Percentiles rank a stretch among this genome's conserved stretches.
Conservation (phyloP, 2,797 vertebrate species). For the Alosa sapidissima region DNA sequence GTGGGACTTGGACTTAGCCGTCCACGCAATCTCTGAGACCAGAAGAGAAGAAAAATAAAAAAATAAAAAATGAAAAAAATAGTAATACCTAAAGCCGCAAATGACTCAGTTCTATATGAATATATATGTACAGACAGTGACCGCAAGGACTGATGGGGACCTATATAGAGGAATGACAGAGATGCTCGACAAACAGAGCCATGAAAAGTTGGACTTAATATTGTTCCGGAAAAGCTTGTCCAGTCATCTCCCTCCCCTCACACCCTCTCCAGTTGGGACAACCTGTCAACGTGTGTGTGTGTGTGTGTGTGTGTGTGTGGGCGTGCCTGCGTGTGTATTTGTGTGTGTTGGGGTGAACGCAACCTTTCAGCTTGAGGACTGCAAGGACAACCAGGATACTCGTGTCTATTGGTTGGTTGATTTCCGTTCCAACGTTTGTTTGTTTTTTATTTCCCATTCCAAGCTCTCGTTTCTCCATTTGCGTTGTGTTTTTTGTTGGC, state of each 20-base stretch:
- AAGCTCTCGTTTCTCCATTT: background rate
- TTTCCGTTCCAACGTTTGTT: background rate
- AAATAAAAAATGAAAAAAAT: background rate
- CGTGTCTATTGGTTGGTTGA: background rate
- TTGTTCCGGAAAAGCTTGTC: background rate
- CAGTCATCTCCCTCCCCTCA: background rate
- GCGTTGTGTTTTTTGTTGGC: background rate
- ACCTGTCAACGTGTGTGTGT: background rate
- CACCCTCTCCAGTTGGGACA: background rate
- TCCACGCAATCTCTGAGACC: constrained; percentile 66
- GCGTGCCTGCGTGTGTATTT: background rate
- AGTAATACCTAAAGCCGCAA: constrained; percentile 40
- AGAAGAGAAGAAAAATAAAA: constrained; percentile 63
- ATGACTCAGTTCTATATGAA: constrained; percentile 72
- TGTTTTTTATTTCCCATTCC: background rate
- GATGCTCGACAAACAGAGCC: background rate
- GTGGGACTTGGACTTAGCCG: constrained; percentile 62
- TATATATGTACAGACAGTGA: constrained; percentile 77
- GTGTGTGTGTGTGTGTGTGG: background rate
- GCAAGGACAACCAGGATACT: constrained; percentile 2
- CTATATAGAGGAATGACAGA: constrained; percentile 27
- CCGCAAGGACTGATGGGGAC: constrained; percentile 67
- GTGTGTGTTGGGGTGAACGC: background rate
- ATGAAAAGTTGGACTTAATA: background rate
- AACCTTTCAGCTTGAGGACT: background rate